These are phyloP conservation scores for Oreochromis grahami DNA, from an alignment of 2,797 vertebrate genomes.

Conservation along the genomic window DNA sequence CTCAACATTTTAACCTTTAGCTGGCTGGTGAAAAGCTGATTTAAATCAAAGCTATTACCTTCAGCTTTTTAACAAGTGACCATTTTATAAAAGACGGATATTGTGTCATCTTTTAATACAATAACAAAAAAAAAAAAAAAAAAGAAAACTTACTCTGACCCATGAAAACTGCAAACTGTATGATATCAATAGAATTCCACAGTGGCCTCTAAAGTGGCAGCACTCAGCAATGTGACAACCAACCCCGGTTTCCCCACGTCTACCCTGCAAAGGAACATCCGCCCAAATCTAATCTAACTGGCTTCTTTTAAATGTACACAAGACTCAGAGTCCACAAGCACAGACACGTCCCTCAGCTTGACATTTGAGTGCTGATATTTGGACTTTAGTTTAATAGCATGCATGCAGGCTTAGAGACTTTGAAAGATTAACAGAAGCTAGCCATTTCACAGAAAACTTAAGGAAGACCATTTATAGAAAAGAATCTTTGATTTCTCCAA, in stretches of 20 bases:
- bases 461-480: background rate
- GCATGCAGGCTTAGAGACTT: background rate
- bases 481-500: background rate
- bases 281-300: background rate
- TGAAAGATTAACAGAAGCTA: background rate
- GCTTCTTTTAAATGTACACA: background rate
- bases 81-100: background rate
- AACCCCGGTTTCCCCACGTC: background rate
- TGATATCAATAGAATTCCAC: background rate
- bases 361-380: background rate
- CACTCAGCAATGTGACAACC: background rate
- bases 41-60: background rate
- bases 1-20: background rate
- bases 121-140: background rate
- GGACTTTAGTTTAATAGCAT: background rate
- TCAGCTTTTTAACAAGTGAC: background rate
- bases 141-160: background rate
- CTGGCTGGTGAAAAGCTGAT: background rate
- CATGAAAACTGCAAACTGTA: background rate
- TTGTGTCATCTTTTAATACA: background rate
- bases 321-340: background rate
- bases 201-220: background rate
- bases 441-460: background rate
- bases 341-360: background rate
- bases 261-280: background rate